Evolutionary conservation across 2,113 vertebrate genomes (phyloP).

Genomic region (Chrysemys picta): DNA sequence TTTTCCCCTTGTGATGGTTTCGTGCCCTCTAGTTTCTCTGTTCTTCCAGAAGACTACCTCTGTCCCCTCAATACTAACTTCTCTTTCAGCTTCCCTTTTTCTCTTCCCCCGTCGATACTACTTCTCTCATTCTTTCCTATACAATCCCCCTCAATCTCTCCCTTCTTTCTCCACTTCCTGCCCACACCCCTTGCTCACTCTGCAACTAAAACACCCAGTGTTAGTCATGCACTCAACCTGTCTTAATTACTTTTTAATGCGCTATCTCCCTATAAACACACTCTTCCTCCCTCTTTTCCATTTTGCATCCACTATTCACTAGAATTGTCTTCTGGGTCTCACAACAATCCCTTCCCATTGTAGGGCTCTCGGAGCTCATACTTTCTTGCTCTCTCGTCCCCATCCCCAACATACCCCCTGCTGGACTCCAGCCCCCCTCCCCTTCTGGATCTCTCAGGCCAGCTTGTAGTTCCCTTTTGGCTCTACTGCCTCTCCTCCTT

Average conservation of each 20-base stretch:
- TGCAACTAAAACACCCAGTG: neutral
- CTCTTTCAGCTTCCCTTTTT: neutral
- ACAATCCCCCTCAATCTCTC: neutral
- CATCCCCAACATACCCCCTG: neutral
- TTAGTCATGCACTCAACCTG: neutral
- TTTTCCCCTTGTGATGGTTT: neutral
- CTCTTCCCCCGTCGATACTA: neutral
- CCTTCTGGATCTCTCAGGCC: neutral
- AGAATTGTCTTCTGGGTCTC: neutral
- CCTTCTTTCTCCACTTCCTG: neutral
- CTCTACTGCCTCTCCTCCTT: neutral
- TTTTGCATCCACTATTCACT: neutral
- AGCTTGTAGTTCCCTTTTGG: neutral
- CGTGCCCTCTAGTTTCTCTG: neutral
- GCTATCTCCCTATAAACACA: neutral
- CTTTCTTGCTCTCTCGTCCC: neutral
- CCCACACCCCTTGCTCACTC: neutral
- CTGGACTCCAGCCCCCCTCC: neutral
- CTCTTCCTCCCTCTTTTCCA: neutral
- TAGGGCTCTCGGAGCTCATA: neutral
- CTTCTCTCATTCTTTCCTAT: neutral
- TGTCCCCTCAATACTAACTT: neutral
- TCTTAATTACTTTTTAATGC: neutral
- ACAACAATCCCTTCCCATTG: neutral
- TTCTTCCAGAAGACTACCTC: neutral